A percentile compares a stretch with the other conserved stretches of the same genome.
These are phyloP conservation scores for Labroides dimidiatus DNA, from an alignment of 2,797 vertebrate genomes.

Conservation along the genomic window DNA sequence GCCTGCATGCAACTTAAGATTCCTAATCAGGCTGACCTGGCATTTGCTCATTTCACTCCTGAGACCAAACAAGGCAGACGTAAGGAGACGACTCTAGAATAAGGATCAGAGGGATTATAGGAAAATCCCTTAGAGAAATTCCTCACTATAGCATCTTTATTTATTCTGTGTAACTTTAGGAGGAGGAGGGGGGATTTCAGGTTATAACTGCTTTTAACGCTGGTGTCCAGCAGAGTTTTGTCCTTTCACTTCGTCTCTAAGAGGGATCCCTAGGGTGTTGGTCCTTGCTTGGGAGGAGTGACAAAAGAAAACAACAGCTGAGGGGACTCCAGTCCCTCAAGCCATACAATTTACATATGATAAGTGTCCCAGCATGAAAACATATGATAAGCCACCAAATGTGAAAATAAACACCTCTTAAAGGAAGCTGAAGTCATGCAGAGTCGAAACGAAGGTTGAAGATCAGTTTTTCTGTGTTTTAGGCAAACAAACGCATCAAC, in stretches of 20 bases:
- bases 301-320: constrained; percentile 77
- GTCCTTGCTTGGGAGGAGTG: constrained; percentile 55
- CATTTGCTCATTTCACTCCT: constrained; percentile 43
- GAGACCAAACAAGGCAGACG: constrained; percentile 44
- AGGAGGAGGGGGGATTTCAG: constrained; percentile 20
- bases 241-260: constrained; percentile 52
- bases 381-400: constrained; percentile 73
- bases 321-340: constrained; percentile 47
- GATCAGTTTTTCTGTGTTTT: constrained; percentile 55
- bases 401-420: constrained; percentile 75
- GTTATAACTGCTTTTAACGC: constrained; percentile 47
- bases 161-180: constrained; percentile 38
- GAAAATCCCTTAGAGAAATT: constrained; percentile 40
- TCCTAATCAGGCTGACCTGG: constrained; percentile 43
- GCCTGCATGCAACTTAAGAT: constrained; percentile 54
- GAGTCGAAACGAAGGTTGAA: constrained; percentile 29
- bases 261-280: constrained; percentile 57
- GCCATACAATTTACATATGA: constrained; percentile 74
- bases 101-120: constrained; percentile 28
- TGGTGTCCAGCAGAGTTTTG: constrained; percentile 64
- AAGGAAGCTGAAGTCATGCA: constrained; percentile 55
- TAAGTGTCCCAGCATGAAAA: constrained; percentile 79
- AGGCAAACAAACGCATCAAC: constrained; percentile 41
- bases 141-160: constrained; percentile 34
- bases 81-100: constrained; percentile 28